phyloP scores from a whole-genome alignment of 2,113 vertebrate genomes.

The Acrocephalus arundinaceus region DNA sequence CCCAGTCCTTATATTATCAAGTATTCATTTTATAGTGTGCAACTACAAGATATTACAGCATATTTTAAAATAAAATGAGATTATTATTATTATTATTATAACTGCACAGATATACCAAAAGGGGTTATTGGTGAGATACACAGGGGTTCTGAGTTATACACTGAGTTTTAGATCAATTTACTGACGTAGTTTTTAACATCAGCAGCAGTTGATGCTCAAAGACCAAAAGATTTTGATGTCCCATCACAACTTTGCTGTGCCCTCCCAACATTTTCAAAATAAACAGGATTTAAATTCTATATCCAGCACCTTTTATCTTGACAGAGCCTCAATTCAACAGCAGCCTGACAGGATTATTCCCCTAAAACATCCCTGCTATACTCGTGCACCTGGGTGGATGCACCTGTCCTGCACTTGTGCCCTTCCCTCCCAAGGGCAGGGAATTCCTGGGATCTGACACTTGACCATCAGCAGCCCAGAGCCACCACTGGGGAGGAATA shows the following conservation, averaged over 20 bases:
- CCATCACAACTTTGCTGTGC: background rate
- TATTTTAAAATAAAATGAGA: background rate
- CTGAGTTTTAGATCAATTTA: background rate
- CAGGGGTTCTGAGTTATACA: background rate
- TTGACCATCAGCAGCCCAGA: background rate
- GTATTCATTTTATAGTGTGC: background rate
- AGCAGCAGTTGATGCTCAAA: background rate
- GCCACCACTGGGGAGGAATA: background rate
- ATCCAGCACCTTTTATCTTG: background rate
- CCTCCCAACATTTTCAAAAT: background rate
- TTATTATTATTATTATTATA: background rate
- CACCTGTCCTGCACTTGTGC: background rate
- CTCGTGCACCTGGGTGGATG: fast-evolving
- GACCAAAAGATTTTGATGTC: background rate
- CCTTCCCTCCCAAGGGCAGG: background rate
- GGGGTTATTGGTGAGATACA: background rate
- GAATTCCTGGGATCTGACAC: background rate
- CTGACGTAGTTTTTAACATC: background rate
- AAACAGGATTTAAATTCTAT: background rate
- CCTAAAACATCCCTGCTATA: background rate
- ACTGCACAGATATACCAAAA: background rate
- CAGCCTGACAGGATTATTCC: background rate
- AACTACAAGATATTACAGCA: background rate
- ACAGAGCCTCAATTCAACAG: background rate
- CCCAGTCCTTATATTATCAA: background rate